Base-by-base conservation (phyloP, 2,797 vertebrate genomes). In the Amniataba percoides region DNA sequence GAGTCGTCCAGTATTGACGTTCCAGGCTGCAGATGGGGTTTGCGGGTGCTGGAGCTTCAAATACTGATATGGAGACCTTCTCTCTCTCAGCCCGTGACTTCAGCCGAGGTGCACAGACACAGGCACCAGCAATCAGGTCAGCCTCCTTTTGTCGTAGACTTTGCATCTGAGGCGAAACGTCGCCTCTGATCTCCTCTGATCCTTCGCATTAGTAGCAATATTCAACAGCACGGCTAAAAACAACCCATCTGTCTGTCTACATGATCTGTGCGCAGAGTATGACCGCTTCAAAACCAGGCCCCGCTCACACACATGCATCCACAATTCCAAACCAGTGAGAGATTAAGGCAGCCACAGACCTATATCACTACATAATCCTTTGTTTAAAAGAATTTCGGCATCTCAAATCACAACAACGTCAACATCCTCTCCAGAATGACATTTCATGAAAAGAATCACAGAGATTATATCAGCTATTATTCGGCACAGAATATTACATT, bases 171-270 rank as follows among this genome's bases (percentile, higher is more conserved):
- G 83, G 84, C 89, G 76, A 88, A 88, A 87, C 90, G 82, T 77
- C 27, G 56, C 10, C 59, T 80, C 87, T 92, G 89, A 94, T 93
- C 91, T 85, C 39, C 39, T 81, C 66, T 90, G 82, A 94, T 89
- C 88, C 89, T 23, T 25, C 12, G 89, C 57, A 91, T 94, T 92
- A 92, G 74, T 48, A 59, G 58, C 56, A 63, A 88, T 85, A 89
- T 88, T 81, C 75, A 78, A 76, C 76, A 82, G 59, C 75, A 79
- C 81, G 71, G 62, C 84, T 79, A 51, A 83, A 87, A 87, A 85
- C 81, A 61, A 46, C 74, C 91, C 92, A 92, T 93, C 93, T 93
- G 92, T 88, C 88, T 77, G 84, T 91, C 88, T 87, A n/a, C 78
- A 63, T 18, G 23, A 13, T 56, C 57, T 43, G 36, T 60, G 65